A percentile compares a stretch with the other conserved stretches of the same genome.
Conservation (phyloP, 1,140 invertebrate species). For the Sycophila sp. region DNA sequence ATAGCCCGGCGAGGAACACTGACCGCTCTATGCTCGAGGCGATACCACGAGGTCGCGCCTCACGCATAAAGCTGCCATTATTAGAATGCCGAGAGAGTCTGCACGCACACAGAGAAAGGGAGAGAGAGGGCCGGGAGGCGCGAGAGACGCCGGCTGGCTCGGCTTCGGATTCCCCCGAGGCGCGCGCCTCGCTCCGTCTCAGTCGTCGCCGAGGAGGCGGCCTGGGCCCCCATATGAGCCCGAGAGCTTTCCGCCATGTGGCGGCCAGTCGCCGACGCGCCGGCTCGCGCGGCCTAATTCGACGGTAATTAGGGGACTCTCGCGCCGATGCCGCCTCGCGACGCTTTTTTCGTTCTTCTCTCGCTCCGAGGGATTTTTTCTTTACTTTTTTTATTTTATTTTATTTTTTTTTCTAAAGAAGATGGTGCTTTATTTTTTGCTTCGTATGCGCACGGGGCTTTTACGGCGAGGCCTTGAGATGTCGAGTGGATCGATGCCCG, state of each 20-base stretch:
- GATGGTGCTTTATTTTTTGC: too few relatives aligned
- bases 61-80: slow-evolving; percentile 58
- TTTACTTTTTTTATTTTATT: too few relatives aligned
- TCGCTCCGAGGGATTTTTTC: neutral
- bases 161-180: slow-evolving; percentile 41
- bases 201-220: slow-evolving; percentile 41
- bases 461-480: neutral
- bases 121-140: too few relatives aligned
- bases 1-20: slow-evolving; percentile 26
- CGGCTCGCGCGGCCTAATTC: slow-evolving; percentile 50
- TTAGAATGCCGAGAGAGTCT: slow-evolving; percentile 48
- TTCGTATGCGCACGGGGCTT: too few relatives aligned
- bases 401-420: too few relatives aligned
- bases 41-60: slow-evolving; percentile 19
- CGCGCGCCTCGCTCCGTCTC: too few relatives aligned
- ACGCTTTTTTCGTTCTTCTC: neutral
- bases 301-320: slow-evolving; percentile 46
- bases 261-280: slow-evolving; percentile 51
- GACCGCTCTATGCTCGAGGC: slow-evolving; percentile 34
- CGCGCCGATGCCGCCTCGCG: neutral
- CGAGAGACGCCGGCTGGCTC: slow-evolving; percentile 9
- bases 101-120: neutral
- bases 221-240: slow-evolving; percentile 40
- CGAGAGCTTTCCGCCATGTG: slow-evolving; percentile 53
- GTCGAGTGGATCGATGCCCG: neutral